Conservation (phyloP, 2,888 invertebrate species). For the Bruchidius siliquastri region DNA sequence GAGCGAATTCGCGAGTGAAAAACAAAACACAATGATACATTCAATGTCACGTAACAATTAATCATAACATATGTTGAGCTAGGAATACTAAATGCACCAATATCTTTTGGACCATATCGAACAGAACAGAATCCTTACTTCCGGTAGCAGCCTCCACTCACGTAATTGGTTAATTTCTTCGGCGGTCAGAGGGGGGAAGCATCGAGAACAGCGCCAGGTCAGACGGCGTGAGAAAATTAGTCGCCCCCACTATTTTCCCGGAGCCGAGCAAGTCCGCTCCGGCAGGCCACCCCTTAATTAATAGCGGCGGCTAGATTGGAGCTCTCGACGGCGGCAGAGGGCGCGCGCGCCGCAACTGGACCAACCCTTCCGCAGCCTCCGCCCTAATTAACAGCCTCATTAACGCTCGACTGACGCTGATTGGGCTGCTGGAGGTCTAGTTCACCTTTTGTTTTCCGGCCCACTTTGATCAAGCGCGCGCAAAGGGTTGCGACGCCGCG, state of each 20-base stretch:
- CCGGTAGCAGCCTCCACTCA: constrained; percentile 11
- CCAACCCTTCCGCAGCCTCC: constrained; percentile 46
- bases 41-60: no score
- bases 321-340: constrained; percentile 47
- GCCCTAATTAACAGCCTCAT: constrained; percentile 44
- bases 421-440: constrained; percentile 15
- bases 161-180: constrained; percentile 23
- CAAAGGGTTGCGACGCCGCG: neutral
- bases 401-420: constrained; percentile 27
- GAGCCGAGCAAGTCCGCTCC: constrained; percentile 21
- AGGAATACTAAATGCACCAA: no score
- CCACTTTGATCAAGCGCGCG: constrained; percentile 10
- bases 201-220: constrained; percentile 2
- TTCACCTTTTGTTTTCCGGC: constrained; percentile 18
- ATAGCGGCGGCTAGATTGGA: constrained; percentile 43
- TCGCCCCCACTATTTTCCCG: constrained; percentile 7
- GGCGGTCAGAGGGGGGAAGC: constrained; percentile 1
- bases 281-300: constrained; percentile 45
- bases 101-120: neutral
- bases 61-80: no score
- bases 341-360: constrained; percentile 42
- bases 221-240: constrained; percentile 21
- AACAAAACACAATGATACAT: no score
- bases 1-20: no score
- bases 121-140: constrained; percentile 11